Evolutionary conservation across 2,888 invertebrate species (phyloP), one percentile per base, ranked within the genome.

Genomic region (Thelaira solivaga): DNA sequence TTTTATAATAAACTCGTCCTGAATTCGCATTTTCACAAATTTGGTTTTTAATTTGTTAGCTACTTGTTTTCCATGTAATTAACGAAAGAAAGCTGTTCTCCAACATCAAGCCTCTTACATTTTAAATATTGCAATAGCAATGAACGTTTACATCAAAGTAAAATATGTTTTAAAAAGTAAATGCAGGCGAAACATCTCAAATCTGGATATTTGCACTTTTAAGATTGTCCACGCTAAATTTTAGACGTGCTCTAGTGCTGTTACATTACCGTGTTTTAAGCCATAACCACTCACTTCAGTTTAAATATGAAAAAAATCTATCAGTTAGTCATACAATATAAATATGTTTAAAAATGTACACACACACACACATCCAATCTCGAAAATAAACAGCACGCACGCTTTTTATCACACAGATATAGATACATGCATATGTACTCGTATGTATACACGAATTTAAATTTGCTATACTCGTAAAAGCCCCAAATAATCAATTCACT

Each of bases 231-330:
- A 41, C 22, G 29, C 26, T 2, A 59, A 57, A 39, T 67, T 67
- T 68, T 68, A 53, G 61, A 73, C 68, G 77, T 73, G 68, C 68
- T 64, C 34, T 76, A 51, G 31, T 64, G 43, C 29, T 55, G 31
- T 67, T 61, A 69, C 43, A 74, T 74, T 78, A 64, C 78, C 78
- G 78, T 78, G 78, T 74, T 74, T 65, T 31, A 74, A 74, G 67
- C 67, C 64, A 72, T 64, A 64, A 73, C 43, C 57, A 68, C 24
- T 59, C 53, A 61, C 74, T 74, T 67, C 22, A 57, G 67, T 39
- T 67, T 31, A 57, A 55, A 62, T 47, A 75, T 47, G 31, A 68
- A 65, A 45, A 61, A 65, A 31, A 64, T 49, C 69, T 31, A 43
- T n/a, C 62, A 51, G 62, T 69, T 59, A 67, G 67, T 72, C 51